Evolutionary conservation across 2,113 vertebrate genomes (phyloP), one percentile per base, ranked within the genome.

Genomic region (Rhea americana): DNA sequence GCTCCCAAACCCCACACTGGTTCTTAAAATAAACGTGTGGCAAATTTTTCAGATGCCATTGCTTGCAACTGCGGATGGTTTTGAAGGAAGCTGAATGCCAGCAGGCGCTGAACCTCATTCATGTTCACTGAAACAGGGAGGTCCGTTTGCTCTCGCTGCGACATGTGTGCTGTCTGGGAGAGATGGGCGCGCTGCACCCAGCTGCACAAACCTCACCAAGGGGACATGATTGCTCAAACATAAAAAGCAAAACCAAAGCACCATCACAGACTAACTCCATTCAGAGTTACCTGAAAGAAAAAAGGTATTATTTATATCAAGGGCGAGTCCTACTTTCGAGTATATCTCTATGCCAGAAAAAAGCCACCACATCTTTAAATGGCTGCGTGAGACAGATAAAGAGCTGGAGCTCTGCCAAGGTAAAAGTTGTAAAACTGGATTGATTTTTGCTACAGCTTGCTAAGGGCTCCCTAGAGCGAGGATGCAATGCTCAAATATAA

Each of bases 391-490:
- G 48, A 59, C 78, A 95, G 97, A 97, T 97, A 96, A 97, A 97
- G 95, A 91, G 81, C 77, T 97, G 97, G 96, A 97, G 51, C 59
- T 61, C 85, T 88, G 96, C 97, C 97, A 97, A 97, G 93, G 97
- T 95, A 97, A 96, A 98, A 98, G 97, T 98, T 98, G 97, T 98
- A 97, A 98, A 98, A 97, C 91, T 95, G 95, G 96, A 98, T 97
- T 98, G 98, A 98, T 98, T 98, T 98, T 98, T 97, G 97, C 95
- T 97, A 81, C 96, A 95, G 97, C 95, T 97, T 97, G 90, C 96
- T 97, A 97, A 98, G 95, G 96, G 95, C 89, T 98, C 98, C 97
- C 97, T 89, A 92, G 97, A 97, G 98, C n/a, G 67, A 85, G 90
- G 94, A 97, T 95, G 96, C 79, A 59, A 93, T 93, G 94, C 87